phyloP scores from a whole-genome alignment of 2,888 invertebrate genomes.

The Galerucella nymphaeae region DNA sequence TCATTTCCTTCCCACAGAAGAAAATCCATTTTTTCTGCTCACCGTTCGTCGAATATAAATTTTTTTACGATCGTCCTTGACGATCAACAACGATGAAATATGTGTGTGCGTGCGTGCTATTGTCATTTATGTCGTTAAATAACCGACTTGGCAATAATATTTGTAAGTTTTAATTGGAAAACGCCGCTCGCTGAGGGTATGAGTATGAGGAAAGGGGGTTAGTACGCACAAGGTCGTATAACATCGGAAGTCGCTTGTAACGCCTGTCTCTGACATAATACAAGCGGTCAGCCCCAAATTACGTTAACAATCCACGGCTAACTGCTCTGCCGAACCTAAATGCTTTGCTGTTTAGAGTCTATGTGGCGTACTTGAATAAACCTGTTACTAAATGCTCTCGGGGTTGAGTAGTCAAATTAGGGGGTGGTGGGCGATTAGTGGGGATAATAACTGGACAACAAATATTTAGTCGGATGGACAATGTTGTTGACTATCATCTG shows the following conservation, averaged over 20 bases:
- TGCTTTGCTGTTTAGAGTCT: slow-evolving; percentile 50
- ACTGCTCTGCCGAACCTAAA: slow-evolving; percentile 49
- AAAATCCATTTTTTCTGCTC: slow-evolving; percentile 5
- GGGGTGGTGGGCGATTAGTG: not conserved
- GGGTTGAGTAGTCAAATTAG: slow-evolving; percentile 3
- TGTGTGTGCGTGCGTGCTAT: slow-evolving; percentile 43
- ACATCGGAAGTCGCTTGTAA: slow-evolving; percentile 57
- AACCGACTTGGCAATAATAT: slow-evolving; percentile 40
- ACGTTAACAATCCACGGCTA: slow-evolving; percentile 53
- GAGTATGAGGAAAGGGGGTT: slow-evolving; percentile 21
- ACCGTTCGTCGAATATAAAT: slow-evolving; percentile 33
- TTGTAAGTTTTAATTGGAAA: slow-evolving; percentile 49
- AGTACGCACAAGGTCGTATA: slow-evolving; percentile 51
- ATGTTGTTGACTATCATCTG: not conserved
- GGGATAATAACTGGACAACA: not conserved
- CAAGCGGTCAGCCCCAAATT: slow-evolving; percentile 53
- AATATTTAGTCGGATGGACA: not conserved
- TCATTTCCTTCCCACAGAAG: slow-evolving; percentile 13
- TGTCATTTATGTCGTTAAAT: slow-evolving; percentile 46
- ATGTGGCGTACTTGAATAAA: slow-evolving; percentile 22
- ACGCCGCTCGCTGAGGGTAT: slow-evolving; percentile 25
- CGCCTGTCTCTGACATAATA: slow-evolving; percentile 57
- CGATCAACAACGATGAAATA: slow-evolving; percentile 40
- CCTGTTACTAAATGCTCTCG: slow-evolving; percentile 11
- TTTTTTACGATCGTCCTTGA: slow-evolving; percentile 39